Conservation (phyloP, 2,797 vertebrate genomes). For the Toxotes lorentzi region DNA sequence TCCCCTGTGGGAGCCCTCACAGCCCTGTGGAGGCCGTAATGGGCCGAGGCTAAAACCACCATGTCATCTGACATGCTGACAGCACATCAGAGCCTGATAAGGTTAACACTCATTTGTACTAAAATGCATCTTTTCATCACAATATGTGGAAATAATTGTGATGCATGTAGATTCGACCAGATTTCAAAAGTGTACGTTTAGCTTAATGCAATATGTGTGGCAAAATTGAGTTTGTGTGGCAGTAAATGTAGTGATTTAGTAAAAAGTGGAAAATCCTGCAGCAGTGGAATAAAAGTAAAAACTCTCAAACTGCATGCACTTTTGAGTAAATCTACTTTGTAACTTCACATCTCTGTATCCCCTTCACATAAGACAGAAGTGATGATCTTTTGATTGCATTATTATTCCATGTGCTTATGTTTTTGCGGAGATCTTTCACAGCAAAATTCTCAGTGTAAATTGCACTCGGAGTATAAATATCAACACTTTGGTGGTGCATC, state of each 20-base stretch:
- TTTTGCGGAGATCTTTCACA: constrained; percentile 25
- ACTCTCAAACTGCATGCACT: background rate
- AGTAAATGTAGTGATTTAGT: background rate
- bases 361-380: background rate
- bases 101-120: background rate
- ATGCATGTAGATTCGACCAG: background rate
- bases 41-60: constrained; percentile 26
- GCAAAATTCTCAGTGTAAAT: constrained; percentile 23
- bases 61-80: constrained; percentile 43
- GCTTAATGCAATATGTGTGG: too few species aligned
- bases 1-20: constrained; percentile 61
- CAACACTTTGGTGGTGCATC: constrained; percentile 39
- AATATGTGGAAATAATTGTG: background rate
- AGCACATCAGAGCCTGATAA: constrained; percentile 11
- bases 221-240: background rate
- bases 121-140: constrained; percentile 8
- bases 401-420: constrained; percentile 36
- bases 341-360: background rate
- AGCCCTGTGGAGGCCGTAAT: constrained; percentile 36
- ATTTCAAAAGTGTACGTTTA: background rate
- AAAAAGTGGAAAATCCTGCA: background rate
- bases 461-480: constrained; percentile 48
- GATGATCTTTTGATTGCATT: constrained; percentile 38
- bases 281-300: background rate
- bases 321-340: background rate